Base-by-base conservation (phyloP, 2,113 vertebrate species). In the Phrynosoma platyrhinos region DNA sequence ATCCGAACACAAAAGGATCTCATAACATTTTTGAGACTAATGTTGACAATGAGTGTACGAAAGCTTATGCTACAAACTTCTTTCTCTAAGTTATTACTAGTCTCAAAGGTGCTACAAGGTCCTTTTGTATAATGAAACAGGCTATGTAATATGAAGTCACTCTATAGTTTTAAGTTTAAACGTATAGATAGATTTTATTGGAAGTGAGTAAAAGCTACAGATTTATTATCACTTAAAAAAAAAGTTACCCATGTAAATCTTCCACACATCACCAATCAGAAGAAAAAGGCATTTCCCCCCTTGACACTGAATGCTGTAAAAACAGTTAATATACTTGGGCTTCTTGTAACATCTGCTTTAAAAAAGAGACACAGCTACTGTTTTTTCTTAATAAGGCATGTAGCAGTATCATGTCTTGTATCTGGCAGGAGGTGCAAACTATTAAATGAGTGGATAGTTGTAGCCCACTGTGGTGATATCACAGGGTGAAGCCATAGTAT, bases 111-210 rank as follows among this genome's bases (percentile, higher is more conserved):
- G 58, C 58, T 16, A 16, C 13, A 62, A 62, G 58, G 18, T 62
- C 58, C 58, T 18, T 62, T 62, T 62, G 13, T 16, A 62, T 62
- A 62, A 14, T 62, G 58, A 16, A 18, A 62, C 58, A 16, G 55
- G 14, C 14, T 58, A 58, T 58, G 12, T 58, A 62, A 62, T 62
- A 16, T 62, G 18, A 62, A 18, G 13, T 4, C 13, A 25, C 14
- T 66, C 23, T 42, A 12, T 14, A 90, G 92, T 83, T 90, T 93
- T 55, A 90, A 93, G 91, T 84, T 93, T 91, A 84, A 66, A 89
- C 85, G 88, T 88, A 71, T 40, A 89, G 90, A 90, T 90, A 74
- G 32, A 4, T n/a, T 77, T 88, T 88, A 76, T 52, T 75, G 79
- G 62, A 75, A 82, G 21, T 40, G 40, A 75, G 62, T 82, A n/a